Conservation (phyloP, 2,797 vertebrate genomes). For the Ceyx erithaca region DNA sequence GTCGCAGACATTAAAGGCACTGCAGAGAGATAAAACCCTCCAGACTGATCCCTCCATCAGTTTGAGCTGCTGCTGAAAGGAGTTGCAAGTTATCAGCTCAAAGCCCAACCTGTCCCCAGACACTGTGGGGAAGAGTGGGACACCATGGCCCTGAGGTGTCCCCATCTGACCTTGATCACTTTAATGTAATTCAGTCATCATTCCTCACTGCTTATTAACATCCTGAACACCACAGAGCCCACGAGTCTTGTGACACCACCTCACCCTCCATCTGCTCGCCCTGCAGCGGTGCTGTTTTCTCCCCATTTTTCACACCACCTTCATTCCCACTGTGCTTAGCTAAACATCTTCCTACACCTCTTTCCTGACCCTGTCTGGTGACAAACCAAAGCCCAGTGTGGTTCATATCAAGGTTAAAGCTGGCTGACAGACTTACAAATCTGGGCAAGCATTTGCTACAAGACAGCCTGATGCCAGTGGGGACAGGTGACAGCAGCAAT, state of each 20-base stretch:
- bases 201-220: background rate
- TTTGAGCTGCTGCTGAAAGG: background rate
- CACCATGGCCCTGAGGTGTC: background rate
- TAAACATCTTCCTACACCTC: background rate
- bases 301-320: background rate
- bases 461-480: background rate
- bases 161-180: background rate
- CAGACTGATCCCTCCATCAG: background rate
- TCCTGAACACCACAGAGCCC: background rate
- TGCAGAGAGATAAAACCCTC: background rate
- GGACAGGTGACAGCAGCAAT: background rate
- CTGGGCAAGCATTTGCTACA: background rate
- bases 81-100: background rate
- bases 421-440: background rate
- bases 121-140: background rate
- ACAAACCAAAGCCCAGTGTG: background rate
- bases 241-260: accelerated
- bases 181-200: background rate
- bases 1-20: accelerated
- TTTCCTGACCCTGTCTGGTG: constrained; percentile 4
- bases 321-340: background rate
- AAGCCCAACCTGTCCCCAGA: background rate
- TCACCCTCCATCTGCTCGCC: background rate
- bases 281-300: accelerated
- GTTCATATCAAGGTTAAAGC: background rate